A percentile compares a stretch with the other conserved stretches of the same genome.
Evolutionary conservation across 2,113 vertebrate genomes (phyloP).

Genomic region (Sminthopsis crassicaudata): DNA sequence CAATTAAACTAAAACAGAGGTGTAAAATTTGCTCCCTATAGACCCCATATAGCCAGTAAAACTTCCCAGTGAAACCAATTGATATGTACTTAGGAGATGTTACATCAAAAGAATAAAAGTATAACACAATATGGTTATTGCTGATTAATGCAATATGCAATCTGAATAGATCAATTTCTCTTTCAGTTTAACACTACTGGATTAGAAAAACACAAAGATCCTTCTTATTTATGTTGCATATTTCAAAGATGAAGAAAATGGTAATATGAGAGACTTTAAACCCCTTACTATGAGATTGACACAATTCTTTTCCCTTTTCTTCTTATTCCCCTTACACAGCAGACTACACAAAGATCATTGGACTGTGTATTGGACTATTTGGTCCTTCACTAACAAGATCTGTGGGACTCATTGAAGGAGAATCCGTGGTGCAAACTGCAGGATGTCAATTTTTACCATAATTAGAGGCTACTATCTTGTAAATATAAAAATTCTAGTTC

Average conservation of each 20-base stretch:
- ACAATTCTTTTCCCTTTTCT: background rate
- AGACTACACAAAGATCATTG: background rate
- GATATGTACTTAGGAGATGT: background rate
- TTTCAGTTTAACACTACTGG: background rate
- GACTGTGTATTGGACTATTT: background rate
- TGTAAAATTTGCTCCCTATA: background rate
- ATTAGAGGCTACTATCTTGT: background rate
- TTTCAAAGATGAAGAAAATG: background rate
- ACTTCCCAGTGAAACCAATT: background rate
- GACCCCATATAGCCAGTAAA: background rate
- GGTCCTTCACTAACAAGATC: background rate
- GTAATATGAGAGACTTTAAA: slow-evolving; percentile 18
- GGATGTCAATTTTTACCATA: background rate
- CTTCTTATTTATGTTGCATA: background rate
- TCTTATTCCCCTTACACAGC: background rate
- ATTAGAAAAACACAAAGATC: background rate
- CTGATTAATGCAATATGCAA: background rate
- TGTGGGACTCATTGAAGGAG: background rate
- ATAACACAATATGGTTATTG: background rate
- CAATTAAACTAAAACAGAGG: background rate
- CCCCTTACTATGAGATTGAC: slow-evolving; percentile 3
- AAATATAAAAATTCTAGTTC: background rate
- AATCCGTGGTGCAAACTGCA: background rate
- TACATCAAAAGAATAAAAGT: background rate
- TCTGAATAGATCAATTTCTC: background rate